Conservation (phyloP, 92 coral and sea anemone genomes). For the Virgularia gustaviana region DNA sequence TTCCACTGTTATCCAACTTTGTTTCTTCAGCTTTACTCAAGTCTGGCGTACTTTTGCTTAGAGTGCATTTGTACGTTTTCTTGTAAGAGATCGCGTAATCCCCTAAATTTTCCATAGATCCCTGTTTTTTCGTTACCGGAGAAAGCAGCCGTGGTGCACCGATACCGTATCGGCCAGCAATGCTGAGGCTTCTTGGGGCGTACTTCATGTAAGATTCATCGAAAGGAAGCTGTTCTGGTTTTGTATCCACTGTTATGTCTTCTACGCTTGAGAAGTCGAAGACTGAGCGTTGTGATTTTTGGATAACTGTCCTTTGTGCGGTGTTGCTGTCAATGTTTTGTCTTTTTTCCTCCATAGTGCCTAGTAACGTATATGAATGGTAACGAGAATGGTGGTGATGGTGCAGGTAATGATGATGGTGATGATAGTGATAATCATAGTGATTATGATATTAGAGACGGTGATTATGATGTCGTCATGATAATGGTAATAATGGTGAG, state of each 20-base stretch:
- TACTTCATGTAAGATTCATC: conserved; percentile 7
- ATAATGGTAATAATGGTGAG: no score
- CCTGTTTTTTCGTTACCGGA: background rate
- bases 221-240: background rate
- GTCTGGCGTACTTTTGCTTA: conserved; percentile 1
- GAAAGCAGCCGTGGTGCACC: background rate
- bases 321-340: no score
- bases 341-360: no score
- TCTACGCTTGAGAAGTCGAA: conserved; percentile 34
- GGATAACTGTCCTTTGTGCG: no score
- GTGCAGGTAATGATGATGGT: no score
- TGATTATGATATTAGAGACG: no score
- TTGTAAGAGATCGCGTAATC: background rate
- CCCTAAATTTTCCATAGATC: background rate
- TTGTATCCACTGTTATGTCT: conserved; percentile 2
- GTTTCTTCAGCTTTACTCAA: no score
- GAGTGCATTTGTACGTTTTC: background rate
- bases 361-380: no score
- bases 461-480: no score
- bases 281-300: background rate
- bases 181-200: conserved; percentile 21
- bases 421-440: no score
- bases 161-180: background rate
- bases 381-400: no score
- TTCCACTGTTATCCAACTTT: no score